Evolutionary conservation across 2,113 vertebrate genomes (phyloP).

Genomic region (Pseudopipra pipra): DNA sequence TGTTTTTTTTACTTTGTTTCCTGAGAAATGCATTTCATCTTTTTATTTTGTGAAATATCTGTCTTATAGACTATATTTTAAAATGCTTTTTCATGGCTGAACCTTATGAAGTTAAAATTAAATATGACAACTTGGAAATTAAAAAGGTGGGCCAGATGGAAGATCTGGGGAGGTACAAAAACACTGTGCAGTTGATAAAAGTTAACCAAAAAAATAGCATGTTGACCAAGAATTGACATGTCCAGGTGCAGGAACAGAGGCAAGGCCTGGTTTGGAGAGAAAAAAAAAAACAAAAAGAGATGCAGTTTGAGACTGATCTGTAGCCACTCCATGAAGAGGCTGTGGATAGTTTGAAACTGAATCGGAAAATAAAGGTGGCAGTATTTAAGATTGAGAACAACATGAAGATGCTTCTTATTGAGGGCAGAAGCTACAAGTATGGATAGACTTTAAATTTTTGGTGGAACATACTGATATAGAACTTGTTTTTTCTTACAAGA

Average conservation of each 20-base stretch:
- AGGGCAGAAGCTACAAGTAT: neutral
- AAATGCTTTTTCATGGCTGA: neutral
- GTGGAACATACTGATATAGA: neutral
- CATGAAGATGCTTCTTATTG: neutral
- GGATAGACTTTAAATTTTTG: neutral
- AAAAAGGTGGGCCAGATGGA: neutral
- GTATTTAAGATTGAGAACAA: neutral
- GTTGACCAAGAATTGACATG: neutral
- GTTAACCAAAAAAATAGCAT: neutral
- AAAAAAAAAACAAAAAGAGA: neutral
- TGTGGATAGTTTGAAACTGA: neutral
- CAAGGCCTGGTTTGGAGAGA: neutral
- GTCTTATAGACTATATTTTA: neutral
- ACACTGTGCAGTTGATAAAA: neutral
- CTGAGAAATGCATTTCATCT: neutral
- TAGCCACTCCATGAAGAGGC: neutral
- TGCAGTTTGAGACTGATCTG: neutral
- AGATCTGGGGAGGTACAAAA: neutral
- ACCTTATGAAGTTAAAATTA: neutral
- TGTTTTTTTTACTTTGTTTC: neutral
- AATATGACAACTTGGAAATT: neutral
- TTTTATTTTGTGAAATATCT: conserved; percentile 24
- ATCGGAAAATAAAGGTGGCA: neutral
- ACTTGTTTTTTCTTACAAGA: neutral
- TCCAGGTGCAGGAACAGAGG: neutral